Base-by-base conservation (phyloP, 2,113 vertebrate species). In the Isurus oxyrinchus region DNA sequence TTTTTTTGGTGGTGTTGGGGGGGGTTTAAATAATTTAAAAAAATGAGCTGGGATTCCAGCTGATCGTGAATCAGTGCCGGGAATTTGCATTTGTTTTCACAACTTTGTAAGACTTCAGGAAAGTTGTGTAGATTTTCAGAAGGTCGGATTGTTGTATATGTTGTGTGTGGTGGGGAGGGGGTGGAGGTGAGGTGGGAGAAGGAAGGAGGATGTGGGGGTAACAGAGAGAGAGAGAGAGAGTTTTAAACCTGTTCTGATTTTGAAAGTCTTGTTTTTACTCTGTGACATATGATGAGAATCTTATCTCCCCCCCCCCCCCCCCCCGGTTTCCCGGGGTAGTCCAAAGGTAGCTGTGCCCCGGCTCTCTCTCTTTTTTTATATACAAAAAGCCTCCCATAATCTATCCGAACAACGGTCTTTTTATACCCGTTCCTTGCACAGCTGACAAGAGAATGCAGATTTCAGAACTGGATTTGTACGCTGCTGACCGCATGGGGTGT, bases 41-140 rank as follows among this genome's bases (percentile, higher is more conserved):
- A 90, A 35, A 81, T 14, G 40, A 5, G 40, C 79, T 44, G 81
- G 7, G 72, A 21, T 93, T 93, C 35, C 2, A 10, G 59, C 19
- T 40, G 90, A 40, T 23, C 6, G n/a, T 19, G 57, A 40, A 25
- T 59, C 44, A 25, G 86, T 25, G 7, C 53, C 59, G 10, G 59
- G 14, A 40, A 40, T 63, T n/a, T 94, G 1, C 2, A 14, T 94
- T 94, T 63, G 35, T 63, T 59, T 94, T 63, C 35, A 23, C 40
- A 63, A 94, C 90, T 94, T 66, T 67, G 23, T 27, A 27, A 53
- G 44, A 95, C 94, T 95, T 95, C 53, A 31, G 21, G 44, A 72
- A 95, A 95, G 66, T 95, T 95, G 10, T 69, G 63, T 23, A 44
- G 63, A 16, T 69, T 72, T 95, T 95, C 94, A 16, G 94, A 53